Percentiles rank a stretch among this genome's conserved stretches.
Conservation (phyloP, 2,888 invertebrate species). For the Drosophila differens region DNA sequence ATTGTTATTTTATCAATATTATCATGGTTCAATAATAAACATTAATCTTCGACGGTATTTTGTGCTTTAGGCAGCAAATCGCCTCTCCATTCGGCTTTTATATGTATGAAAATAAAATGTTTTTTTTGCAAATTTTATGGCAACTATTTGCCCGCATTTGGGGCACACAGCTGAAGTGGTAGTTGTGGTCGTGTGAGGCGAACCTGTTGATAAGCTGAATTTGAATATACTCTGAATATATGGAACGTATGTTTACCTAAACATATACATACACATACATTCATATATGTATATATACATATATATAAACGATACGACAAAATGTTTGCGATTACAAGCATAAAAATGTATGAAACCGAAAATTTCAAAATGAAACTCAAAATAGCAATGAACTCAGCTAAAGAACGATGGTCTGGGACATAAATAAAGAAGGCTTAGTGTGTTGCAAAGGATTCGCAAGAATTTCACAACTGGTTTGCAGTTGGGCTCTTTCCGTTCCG, state of each 20-base stretch:
- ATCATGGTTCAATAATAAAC: background rate
- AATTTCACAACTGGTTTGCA: slow-evolving; percentile 36
- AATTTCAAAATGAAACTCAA: slow-evolving; percentile 38
- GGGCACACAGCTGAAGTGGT: slow-evolving; percentile 33
- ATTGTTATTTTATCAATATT: background rate
- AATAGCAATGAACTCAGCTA: slow-evolving; percentile 11
- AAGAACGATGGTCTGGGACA: background rate
- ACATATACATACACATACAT: slow-evolving; percentile 4
- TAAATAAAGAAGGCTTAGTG: slow-evolving; percentile 1
- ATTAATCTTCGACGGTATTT: slow-evolving; percentile 2
- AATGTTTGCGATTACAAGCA: slow-evolving; percentile 39
- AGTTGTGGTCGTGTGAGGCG: slow-evolving; percentile 40
- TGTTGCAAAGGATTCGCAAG: slow-evolving; percentile 27
- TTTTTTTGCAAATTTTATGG: slow-evolving; percentile 37
- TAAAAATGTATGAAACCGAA: slow-evolving; percentile 19
- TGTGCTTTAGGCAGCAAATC: slow-evolving; percentile 11
- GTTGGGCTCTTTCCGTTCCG: slow-evolving; percentile 37
- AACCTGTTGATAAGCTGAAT: slow-evolving; percentile 77
- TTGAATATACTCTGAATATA: slow-evolving; percentile 76
- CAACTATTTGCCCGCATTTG: slow-evolving; percentile 39
- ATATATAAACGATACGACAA: background rate
- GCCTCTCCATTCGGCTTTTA: slow-evolving; percentile 16
- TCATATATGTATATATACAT: slow-evolving; percentile 14
- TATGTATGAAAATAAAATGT: slow-evolving; percentile 4
- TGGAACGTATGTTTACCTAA: slow-evolving; percentile 32